Evolutionary conservation across 2,888 invertebrate species (phyloP), one percentile per base, ranked within the genome.

Genomic region (Hartigia nigra): DNA sequence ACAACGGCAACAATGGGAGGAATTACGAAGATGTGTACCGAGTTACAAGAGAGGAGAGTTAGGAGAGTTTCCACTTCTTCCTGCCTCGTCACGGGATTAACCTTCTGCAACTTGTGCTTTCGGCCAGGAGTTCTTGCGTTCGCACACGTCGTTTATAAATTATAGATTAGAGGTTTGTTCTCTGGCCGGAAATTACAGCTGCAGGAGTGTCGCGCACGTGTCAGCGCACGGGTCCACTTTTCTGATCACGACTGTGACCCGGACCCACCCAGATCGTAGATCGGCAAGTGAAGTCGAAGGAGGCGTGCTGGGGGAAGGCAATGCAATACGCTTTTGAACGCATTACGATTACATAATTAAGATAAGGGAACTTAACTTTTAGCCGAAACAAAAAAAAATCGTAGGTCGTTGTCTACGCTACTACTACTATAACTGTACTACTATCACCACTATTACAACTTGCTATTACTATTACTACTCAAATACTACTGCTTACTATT

Each of bases 301-400:
- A 83, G 88, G 87, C 88, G 87, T 92, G 92, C 92, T 92, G 93
- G 94, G 94, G 94, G 94, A 94, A 94, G 94, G 94, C 94, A 94
- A 94, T 94, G 93, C 93, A 94, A 93, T 94, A 94, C 94, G 94
- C 94, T 94, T 94, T 90, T 55, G 55, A 55, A 92, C 92, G 92
- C 92, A 92, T 91, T 87, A 81, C 79, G 80, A 77, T 90, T 88
- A 87, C 81, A 81, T 87, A 81, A 84, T 86, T 84, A 55, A 55
- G 55, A 55, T 90, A 90, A 87, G 85, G 74, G 74, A 79, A 88
- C 89, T 89, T 90, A 90, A 87, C 86, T 87, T 88, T 86, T 87
- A 86, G 83, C 80, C 81, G 82, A 78, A 69, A 72, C 55, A 55
- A 55, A 55, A 78, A 37, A 34, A 55, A 55, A 55, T 23, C 55